These are phyloP conservation scores for Salvelinus namaycush DNA, from an alignment of 2,113 vertebrate species.

Conservation along the genomic window DNA sequence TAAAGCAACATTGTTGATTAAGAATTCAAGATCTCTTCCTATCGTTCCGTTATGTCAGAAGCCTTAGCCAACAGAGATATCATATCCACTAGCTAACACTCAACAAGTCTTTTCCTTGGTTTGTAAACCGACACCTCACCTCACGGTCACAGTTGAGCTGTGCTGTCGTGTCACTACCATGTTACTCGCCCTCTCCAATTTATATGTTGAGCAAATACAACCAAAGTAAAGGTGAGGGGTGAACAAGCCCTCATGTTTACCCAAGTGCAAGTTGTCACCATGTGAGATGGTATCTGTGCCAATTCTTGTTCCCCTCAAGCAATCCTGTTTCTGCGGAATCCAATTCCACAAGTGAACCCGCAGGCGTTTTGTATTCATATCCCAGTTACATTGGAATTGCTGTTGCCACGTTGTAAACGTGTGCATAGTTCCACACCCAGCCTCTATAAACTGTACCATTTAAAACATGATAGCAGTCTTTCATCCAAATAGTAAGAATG, in stretches of 20 bases:
- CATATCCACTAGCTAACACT: background rate
- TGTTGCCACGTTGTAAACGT: background rate
- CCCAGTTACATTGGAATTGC: background rate
- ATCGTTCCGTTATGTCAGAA: background rate
- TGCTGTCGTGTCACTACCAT: background rate
- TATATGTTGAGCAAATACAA: background rate
- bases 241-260: slow-evolving; percentile 16
- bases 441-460: background rate
- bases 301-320: slow-evolving; percentile 28
- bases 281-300: slow-evolving; percentile 48
- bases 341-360: slow-evolving; percentile 40
- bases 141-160: background rate
- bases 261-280: slow-evolving; percentile 2
- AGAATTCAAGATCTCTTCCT: too few species aligned
- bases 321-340: slow-evolving; percentile 35
- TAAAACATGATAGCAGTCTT: background rate
- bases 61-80: background rate
- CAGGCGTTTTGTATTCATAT: background rate
- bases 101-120: background rate
- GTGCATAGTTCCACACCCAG: background rate
- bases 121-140: background rate
- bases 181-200: background rate
- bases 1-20: too few species aligned
- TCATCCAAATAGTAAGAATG: background rate
- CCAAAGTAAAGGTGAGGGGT: slow-evolving; percentile 34